A percentile compares a stretch with the other conserved stretches of the same genome.
Conservation (phyloP, 2,113 vertebrate genomes). For the Lethenteron camtschaticum region DNA sequence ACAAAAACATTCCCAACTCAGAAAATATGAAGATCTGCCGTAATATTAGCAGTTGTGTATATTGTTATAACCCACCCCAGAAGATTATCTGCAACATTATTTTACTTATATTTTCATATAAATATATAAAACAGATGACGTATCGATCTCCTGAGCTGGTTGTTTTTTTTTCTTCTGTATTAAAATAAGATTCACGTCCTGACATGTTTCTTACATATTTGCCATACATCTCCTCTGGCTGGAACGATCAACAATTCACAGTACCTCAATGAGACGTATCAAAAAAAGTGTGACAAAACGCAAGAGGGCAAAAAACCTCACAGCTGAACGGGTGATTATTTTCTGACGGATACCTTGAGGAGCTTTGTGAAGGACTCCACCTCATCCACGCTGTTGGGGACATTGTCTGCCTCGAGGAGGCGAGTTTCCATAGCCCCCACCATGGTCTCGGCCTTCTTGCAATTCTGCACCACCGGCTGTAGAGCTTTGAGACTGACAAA, state of each 20-base stretch:
- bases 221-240: background rate
- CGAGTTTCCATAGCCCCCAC: constrained; percentile 49
- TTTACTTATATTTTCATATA: too few species aligned
- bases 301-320: background rate
- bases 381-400: constrained; percentile 42
- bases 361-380: constrained; percentile 47
- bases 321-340: background rate
- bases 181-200: background rate
- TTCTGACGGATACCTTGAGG: constrained; percentile 39
- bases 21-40: too few species aligned
- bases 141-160: too few species aligned
- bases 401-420: constrained; percentile 49
- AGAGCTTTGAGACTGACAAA: constrained; percentile 57
- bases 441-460: constrained; percentile 53
- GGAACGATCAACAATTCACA: background rate
- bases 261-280: background rate
- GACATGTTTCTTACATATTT: too few species aligned
- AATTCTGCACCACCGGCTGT: constrained; percentile 61
- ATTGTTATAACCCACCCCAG: too few species aligned
- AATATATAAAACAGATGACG: too few species aligned
- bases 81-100: too few species aligned
- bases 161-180: background rate
- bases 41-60: too few species aligned
- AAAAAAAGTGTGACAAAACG: too few species aligned
- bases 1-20: too few species aligned